Percentiles rank a stretch among this genome's conserved stretches.
These are phyloP conservation scores for Oasisia sp. DNA, from an alignment of 2,888 invertebrate species.

Conservation along the genomic window DNA sequence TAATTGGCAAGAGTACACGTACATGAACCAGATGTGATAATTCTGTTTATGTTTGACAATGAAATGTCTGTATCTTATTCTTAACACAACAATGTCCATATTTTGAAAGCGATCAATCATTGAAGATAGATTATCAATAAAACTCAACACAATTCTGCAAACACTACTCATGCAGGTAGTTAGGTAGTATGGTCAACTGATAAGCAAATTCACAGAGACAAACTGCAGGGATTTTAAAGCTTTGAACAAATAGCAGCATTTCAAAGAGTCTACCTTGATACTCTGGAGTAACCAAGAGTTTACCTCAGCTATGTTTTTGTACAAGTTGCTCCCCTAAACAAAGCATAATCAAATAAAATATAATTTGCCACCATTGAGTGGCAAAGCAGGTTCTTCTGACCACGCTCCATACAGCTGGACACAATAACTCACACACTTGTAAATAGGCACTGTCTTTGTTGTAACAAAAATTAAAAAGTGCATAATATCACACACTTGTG, in stretches of 20 bases:
- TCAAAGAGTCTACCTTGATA: background rate
- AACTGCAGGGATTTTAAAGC: background rate
- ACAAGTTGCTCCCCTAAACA: background rate
- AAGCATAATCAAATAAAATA: slow-evolving; percentile 6
- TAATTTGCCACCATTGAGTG: background rate
- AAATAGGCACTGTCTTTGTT: background rate
- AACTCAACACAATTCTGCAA: background rate
- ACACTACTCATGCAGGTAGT: background rate
- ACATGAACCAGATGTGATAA: too few species aligned
- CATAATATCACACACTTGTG: background rate
- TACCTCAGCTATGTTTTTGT: background rate
- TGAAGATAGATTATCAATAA: background rate
- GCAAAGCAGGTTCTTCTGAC: background rate
- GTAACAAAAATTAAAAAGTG: background rate
- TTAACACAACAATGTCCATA: background rate
- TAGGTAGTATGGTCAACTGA: background rate
- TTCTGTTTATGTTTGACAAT: too few species aligned
- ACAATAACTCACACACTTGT: background rate
- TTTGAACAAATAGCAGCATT: background rate
- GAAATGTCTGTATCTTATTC: background rate
- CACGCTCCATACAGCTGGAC: background rate
- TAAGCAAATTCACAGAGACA: background rate
- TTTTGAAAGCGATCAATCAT: background rate
- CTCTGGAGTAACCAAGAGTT: background rate
- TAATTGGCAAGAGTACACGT: too few species aligned